Evolutionary conservation across 2,888 invertebrate genomes (phyloP).

Genomic region (Axea sp.): DNA sequence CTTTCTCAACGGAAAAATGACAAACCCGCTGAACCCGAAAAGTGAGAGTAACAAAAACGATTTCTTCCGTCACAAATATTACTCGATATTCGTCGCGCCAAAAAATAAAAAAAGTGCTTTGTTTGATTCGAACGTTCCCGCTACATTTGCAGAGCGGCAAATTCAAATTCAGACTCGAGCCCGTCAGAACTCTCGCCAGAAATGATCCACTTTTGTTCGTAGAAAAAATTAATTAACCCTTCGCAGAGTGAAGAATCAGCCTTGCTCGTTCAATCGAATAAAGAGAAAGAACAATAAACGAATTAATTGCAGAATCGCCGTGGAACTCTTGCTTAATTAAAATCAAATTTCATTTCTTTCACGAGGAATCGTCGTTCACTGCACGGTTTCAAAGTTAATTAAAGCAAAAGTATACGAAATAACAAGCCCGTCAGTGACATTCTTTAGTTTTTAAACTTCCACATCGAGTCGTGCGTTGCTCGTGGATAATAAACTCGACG

Average conservation of each 20-base stretch:
- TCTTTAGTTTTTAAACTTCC: constrained; percentile 42
- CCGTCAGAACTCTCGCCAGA: too few species aligned
- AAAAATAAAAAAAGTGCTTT: too few species aligned
- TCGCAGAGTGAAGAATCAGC: too few species aligned
- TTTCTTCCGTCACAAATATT: too few species aligned
- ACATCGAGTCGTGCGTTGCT: constrained; percentile 28
- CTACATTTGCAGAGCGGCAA: too few species aligned
- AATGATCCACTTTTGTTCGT: too few species aligned
- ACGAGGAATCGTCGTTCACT: background rate
- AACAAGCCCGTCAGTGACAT: constrained; percentile 34
- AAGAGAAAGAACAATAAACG: too few species aligned
- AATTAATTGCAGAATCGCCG: too few species aligned
- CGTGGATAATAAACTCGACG: constrained; percentile 18
- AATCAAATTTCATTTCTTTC: constrained; percentile 15
- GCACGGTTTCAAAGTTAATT: constrained; percentile 25
- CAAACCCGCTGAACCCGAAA: constrained; percentile 53
- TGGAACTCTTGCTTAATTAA: constrained; percentile 11
- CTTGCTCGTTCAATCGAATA: too few species aligned
- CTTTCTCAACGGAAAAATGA: constrained; percentile 60
- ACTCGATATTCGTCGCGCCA: background rate
- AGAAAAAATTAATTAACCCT: too few species aligned
- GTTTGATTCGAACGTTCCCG: too few species aligned
- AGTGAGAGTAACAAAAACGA: constrained; percentile 46
- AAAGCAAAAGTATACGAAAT: constrained; percentile 25
- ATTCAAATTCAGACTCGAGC: too few species aligned